Evolutionary conservation across 2,797 vertebrate species (phyloP).

Genomic region (Chanos chanos): DNA sequence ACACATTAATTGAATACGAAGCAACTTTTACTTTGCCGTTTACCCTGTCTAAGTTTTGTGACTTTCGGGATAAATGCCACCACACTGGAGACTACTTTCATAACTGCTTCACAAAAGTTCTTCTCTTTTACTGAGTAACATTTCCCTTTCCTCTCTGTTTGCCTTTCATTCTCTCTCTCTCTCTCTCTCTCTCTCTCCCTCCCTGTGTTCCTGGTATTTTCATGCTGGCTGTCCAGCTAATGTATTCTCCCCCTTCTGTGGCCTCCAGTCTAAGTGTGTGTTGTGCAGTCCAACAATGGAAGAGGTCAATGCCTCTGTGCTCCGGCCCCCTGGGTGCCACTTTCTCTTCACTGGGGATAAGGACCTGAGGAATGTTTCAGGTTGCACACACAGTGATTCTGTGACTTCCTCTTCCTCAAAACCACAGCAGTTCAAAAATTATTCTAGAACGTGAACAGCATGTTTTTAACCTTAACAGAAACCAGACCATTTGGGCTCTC

Average conservation of each 20-base stretch:
- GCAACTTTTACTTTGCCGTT: no score
- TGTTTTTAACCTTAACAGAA: no score
- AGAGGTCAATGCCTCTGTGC: constrained; percentile 18
- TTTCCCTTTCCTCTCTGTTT: constrained; percentile 20
- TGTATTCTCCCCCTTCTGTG: constrained; percentile 20
- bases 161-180: background rate
- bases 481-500: no score
- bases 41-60: no score
- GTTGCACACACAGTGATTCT: background rate
- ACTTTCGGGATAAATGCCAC: no score
- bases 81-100: constrained; percentile 31
- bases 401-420: no score
- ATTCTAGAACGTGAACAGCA: no score
- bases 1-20: no score
- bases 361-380: constrained; percentile 7
- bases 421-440: no score
- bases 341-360: constrained; percentile 6
- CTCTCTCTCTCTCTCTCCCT: background rate
- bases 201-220: background rate
- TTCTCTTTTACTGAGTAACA: background rate
- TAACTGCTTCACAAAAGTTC: constrained; percentile 21
- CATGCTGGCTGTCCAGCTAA: constrained; percentile 18
- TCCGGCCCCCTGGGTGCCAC: constrained; percentile 8
- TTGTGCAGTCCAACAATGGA: constrained; percentile 22
- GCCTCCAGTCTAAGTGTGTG: background rate